Conservation (phyloP, 2,888 invertebrate species). For the Malthinus seriepunctatus region DNA sequence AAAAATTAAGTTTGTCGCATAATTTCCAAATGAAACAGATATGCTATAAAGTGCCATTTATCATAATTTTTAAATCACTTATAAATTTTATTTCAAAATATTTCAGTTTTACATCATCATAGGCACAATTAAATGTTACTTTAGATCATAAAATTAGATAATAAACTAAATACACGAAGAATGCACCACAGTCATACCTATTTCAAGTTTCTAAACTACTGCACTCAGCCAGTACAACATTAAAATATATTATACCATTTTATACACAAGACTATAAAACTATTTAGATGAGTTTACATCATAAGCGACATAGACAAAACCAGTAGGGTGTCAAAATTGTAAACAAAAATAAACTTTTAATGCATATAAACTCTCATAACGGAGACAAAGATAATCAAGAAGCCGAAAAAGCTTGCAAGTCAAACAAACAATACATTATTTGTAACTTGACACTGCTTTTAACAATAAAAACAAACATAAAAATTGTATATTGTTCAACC, state of each 20-base stretch:
- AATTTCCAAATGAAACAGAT: background rate
- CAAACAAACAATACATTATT: slow-evolving; percentile 48
- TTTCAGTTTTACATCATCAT: slow-evolving; percentile 11
- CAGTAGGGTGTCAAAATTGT: slow-evolving; percentile 41
- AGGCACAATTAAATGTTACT: slow-evolving; percentile 12
- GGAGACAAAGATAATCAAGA: slow-evolving; percentile 39
- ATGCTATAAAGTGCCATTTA: background rate
- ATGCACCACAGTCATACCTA: slow-evolving; percentile 5
- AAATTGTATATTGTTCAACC: slow-evolving; percentile 16
- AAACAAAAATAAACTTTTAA: slow-evolving; percentile 45
- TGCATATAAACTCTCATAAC: slow-evolving; percentile 35
- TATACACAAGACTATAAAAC: slow-evolving; percentile 11
- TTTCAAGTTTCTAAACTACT: background rate
- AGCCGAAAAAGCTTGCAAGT: slow-evolving; percentile 27
- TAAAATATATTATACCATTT: background rate
- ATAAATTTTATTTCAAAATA: background rate
- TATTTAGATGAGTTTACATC: slow-evolving; percentile 25
- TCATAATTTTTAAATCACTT: background rate
- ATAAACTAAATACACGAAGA: slow-evolving; percentile 5
- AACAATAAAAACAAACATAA: slow-evolving; percentile 51
- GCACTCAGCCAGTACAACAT: background rate
- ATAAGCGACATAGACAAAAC: slow-evolving; percentile 27
- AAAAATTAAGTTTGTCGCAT: slow-evolving; percentile 5
- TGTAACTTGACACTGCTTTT: slow-evolving; percentile 52
- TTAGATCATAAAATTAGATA: slow-evolving; percentile 5